A percentile compares a stretch with the other conserved stretches of the same genome.
These are phyloP conservation scores for Eremobia ochroleuca DNA, from an alignment of 2,888 invertebrate genomes.

Conservation along the genomic window DNA sequence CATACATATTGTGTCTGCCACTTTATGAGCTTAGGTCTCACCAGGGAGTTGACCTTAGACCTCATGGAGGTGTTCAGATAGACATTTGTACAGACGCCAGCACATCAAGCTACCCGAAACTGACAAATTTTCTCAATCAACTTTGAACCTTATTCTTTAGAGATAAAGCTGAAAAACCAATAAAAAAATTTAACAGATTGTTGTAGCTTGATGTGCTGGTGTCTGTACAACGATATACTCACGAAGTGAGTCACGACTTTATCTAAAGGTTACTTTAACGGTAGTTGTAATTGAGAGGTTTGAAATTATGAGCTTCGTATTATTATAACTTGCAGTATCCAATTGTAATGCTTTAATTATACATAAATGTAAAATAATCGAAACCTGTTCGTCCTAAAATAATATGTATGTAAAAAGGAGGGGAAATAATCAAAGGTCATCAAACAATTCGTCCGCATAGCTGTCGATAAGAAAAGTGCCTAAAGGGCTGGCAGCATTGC, in stretches of 20 bases:
- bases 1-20: background rate
- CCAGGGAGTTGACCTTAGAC: conserved; percentile 47
- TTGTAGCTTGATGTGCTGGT: too few species aligned
- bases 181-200: too few species aligned
- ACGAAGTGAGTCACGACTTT: conserved; percentile 53
- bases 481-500: too few species aligned
- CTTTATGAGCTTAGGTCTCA: conserved; percentile 30
- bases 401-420: background rate
- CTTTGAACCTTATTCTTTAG: too few species aligned
- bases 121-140: too few species aligned
- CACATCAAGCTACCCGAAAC: too few species aligned
- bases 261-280: conserved; percentile 39
- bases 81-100: too few species aligned
- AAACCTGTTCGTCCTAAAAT: background rate
- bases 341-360: background rate
- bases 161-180: too few species aligned
- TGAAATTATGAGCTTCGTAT: conserved; percentile 5
- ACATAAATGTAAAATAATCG: background rate
- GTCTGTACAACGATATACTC: conserved; percentile 39
- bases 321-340: background rate
- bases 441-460: background rate
- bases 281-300: conserved; percentile 29
- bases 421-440: background rate
- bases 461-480: background rate
- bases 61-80: conserved; percentile 30